Evolutionary conservation across 2,113 vertebrate species (phyloP), one percentile per base, ranked within the genome.

Genomic region (Menidia beryllina): DNA sequence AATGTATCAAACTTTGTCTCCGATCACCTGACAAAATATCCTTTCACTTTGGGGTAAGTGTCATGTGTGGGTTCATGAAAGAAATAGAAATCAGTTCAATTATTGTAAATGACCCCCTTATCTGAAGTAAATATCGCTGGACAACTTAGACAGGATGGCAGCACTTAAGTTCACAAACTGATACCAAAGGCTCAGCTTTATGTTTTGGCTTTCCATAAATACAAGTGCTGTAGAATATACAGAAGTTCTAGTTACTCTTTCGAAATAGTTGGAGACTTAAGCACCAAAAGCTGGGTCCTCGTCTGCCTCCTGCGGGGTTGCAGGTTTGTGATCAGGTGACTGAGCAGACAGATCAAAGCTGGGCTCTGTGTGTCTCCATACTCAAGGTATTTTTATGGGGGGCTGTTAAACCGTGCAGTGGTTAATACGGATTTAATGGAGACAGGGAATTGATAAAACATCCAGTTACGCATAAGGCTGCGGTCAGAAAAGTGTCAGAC

Each of bases 381-480:
- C 65, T 24, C 1, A 11, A 78, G 73, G 77, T 74, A 87, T 91
- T 88, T 91, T 92, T 89, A 87, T 72, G 61, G 68, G 47, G 4
- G 61, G 39, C 75, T 76, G 49, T 89, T 86, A 88, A 89, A 81
- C 68, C 49, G 53, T 61, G 73, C 63, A 43, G 66, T 48, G 66
- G 72, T 79, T 72, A 74, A 83, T 85, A 67, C 76, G 58, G 72
- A 60, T 81, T 83, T 79, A 75, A 70, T 72, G 51, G 72, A 80
- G 60, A 70, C 7, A 1, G 65, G 24, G 72, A 81, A 82, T 84
- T 82, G 84, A 86, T 88, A 73, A 83, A 86, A 82, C 79, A 72
- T 11, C 36, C 62, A 14, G 55, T 15, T 15, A 75, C 52, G 66
- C 50, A 47, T 26, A 53, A 67, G 54, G 55, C 79, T 48, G 72